Evolutionary conservation across 1,140 invertebrate genomes (phyloP).

Genomic region (Scaptomyza pallida): DNA sequence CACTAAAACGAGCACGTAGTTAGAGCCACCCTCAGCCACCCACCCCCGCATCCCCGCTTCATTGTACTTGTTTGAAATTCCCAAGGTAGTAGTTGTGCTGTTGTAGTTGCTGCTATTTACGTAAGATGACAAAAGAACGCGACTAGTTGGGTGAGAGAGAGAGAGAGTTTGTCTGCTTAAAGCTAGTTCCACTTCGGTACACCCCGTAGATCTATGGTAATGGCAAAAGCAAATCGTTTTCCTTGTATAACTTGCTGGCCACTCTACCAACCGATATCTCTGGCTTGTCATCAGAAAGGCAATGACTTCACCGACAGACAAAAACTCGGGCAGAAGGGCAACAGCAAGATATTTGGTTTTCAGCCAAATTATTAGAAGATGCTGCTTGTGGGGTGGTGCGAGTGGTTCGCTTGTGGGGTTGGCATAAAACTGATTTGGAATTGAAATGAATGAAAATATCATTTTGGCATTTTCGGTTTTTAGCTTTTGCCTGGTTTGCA

Average conservation of each 20-base stretch:
- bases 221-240: conserved; percentile 67
- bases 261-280: conserved; percentile 64
- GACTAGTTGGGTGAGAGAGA: conserved; percentile 5
- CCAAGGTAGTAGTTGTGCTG: conserved; percentile 22
- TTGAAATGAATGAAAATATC: conserved; percentile 65
- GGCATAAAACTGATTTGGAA: conserved; percentile 57
- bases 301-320: conserved; percentile 51
- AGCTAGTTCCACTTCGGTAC: conserved; percentile 28
- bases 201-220: conserved; percentile 75
- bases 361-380: conserved; percentile 71
- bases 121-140: conserved; percentile 66
- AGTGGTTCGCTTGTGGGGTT: conserved; percentile 5
- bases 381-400: conserved; percentile 16
- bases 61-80: neutral
- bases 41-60: too few relatives aligned
- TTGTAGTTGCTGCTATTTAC: conserved; percentile 52
- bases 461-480: conserved; percentile 28
- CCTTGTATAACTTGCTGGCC: conserved; percentile 52
- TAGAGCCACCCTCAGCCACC: neutral
- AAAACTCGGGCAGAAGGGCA: neutral
- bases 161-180: conserved; percentile 28
- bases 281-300: conserved; percentile 70
- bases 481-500: conserved; percentile 59
- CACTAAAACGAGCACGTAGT: conserved; percentile 34
- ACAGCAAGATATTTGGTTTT: conserved; percentile 57